Evolutionary conservation across 64 coral and sea anemone genomes (phyloP), one percentile per base, ranked within the genome.

Genomic region (Hydrozoanthus tunicans): DNA sequence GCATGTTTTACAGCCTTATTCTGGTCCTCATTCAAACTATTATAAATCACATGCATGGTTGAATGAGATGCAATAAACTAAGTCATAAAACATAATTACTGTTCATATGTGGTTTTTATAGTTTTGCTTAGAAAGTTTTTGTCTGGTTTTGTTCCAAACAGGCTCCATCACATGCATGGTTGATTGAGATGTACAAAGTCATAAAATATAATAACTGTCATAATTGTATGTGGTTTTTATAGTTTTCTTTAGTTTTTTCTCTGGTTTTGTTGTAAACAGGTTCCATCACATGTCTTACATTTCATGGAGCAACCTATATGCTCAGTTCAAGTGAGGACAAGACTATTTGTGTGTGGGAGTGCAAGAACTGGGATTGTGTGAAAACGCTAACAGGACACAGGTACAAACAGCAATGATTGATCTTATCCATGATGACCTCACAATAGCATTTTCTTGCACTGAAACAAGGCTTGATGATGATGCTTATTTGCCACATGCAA

Each of bases 301-400:
- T 99, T 79, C 93, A 93, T 62, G 81, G 81, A 77, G 86, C 78
- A n/a, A 90, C 92, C n/a, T 94, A 99, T 60, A 95, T 99, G 97
- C 81, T 99, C 69, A 99, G 97, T 90, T 94, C 91, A 25, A 96
- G 97, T 81, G 97, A 99, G 52, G 94, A 99, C 90, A 86, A 81
- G 14, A 99, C 97, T 8, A 99, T 99, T 26, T 96, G 97, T 94
- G 92, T 99, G 6, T 99, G 94, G 96, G 92, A 99, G 25, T 99
- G 97, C 67, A 95, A 93, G 6, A 99, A 90, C 26, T 99, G 97
- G 97, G 97, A 99, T 25, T 99, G 97, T 80, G 82, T 96, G 11
- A 96, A 94, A 86, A 90, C 78, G 52, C 81, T 99, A 23, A 99
- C 96, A 96, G 97, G 97, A n/a, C 97, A 99, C 76, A 91, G 93